Evolutionary conservation across 2,797 vertebrate genomes (phyloP).

Genomic region (Argentina silus): DNA sequence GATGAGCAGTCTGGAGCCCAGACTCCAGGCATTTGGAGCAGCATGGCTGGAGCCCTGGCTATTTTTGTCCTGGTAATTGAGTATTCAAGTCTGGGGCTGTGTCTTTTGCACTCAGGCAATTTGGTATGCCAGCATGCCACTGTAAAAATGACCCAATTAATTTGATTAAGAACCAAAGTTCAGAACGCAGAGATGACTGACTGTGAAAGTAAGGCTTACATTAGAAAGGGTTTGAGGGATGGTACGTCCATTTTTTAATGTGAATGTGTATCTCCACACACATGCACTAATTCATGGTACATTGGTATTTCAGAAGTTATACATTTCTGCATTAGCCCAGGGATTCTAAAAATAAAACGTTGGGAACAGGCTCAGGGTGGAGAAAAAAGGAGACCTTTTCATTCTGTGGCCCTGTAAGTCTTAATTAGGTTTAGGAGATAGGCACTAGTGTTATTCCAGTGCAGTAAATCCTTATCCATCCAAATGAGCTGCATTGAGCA

Average conservation of each 20-base stretch:
- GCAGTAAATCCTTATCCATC: neutral
- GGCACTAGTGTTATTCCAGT: conserved; percentile 8
- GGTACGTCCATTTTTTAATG: conserved; percentile 9
- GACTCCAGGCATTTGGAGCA: conserved; percentile 27
- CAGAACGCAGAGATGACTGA: conserved; percentile 45
- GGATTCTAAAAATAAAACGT: conserved; percentile 29
- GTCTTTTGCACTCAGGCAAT: conserved; percentile 54
- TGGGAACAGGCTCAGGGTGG: conserved; percentile 16
- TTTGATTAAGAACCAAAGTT: conserved; percentile 68
- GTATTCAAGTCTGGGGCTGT: conserved; percentile 58
- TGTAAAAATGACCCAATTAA: conserved; percentile 67
- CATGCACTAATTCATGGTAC: no score
- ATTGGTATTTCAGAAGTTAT: conserved; percentile 15
- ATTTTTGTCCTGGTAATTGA: conserved; percentile 60
- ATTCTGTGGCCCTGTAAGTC: conserved; percentile 25
- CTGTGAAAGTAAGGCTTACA: conserved; percentile 50
- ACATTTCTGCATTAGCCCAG: conserved; percentile 42
- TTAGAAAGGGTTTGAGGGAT: conserved; percentile 44
- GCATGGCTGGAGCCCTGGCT: conserved; percentile 39
- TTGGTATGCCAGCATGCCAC: conserved; percentile 57
- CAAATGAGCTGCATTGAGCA: conserved; percentile 18
- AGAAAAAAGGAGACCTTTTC: neutral
- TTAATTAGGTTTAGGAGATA: conserved; percentile 29
- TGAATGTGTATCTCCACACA: neutral
- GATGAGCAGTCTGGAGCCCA: conserved; percentile 11